Conservation (phyloP, 2,113 vertebrate species). For the Urocynchramus pylzowi region DNA sequence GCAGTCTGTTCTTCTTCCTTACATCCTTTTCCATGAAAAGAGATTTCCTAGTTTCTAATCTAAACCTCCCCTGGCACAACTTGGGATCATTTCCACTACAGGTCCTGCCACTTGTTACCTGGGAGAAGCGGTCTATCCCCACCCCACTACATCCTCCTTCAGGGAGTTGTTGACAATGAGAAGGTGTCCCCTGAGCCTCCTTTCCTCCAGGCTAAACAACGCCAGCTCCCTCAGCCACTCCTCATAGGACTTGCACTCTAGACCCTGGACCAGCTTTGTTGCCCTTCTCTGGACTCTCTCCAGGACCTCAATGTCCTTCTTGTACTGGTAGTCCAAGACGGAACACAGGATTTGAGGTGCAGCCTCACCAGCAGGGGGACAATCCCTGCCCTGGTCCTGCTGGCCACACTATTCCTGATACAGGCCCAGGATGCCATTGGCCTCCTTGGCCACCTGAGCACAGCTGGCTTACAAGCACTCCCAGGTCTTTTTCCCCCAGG, state of each 20-base stretch:
- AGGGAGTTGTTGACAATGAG: neutral
- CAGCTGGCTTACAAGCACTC: neutral
- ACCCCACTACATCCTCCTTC: neutral
- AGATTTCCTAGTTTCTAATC: neutral
- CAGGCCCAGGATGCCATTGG: neutral
- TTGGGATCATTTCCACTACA: neutral
- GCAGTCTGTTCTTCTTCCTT: neutral
- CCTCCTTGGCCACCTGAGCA: neutral
- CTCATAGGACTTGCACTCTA: neutral
- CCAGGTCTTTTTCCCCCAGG: neutral
- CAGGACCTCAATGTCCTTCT: neutral
- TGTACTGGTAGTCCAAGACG: neutral
- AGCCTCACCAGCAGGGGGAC: neutral
- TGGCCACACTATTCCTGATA: neutral
- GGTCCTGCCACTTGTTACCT: neutral
- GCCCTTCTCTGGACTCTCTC: neutral
- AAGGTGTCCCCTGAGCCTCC: neutral
- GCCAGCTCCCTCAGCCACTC: neutral
- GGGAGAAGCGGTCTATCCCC: neutral
- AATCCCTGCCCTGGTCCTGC: neutral
- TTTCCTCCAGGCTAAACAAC: neutral
- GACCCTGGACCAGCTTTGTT: neutral
- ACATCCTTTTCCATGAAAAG: neutral
- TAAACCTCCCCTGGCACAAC: neutral
- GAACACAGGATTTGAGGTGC: neutral